Base-by-base conservation (phyloP, 2,888 invertebrate genomes). In the Atrina japonica region DNA sequence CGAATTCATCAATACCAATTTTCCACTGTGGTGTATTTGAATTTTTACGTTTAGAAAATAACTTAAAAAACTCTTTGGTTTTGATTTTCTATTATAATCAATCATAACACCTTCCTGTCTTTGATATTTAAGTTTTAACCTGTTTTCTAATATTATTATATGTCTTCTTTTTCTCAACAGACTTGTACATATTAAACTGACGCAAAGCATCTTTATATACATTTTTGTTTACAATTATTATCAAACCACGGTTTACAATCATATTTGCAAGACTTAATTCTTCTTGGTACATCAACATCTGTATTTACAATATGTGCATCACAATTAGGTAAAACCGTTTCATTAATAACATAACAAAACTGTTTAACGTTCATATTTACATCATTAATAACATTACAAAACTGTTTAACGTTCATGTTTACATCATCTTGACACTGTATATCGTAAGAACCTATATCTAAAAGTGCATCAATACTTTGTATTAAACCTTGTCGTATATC, bases 241-340 rank as follows among this genome's bases (percentile, higher is more conserved):
- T 7, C 18, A 49, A 49, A 49, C 49, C 49, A 49, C 18, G 49
- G 49, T n/a, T n/a, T n/a, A n/a, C n/a, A n/a, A n/a, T n/a, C n/a
- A n/a, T n/a, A n/a, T n/a, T n/a, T n/a, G n/a, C n/a, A n/a, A n/a
- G n/a, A n/a, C n/a, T n/a, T n/a, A n/a, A n/a, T n/a, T n/a, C n/a
- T n/a, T n/a, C n/a, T n/a, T n/a, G n/a, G n/a, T n/a, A 7, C 5
- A 23, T 6, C 3, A 23, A 5, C 16, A 52, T 18, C 7, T 7
- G 7, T 5, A 25, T 25, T 52, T 21, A 23, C 3, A 23, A 14
- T 16, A 52, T 52, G 52, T 52, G 23, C 52, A 52, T 52, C 52
- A 52, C 52, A 52, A 21, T 52, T 7, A 14, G 52, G 52, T 25
- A 52, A 52, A 3, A 52, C 52, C 11, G 7, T 18, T 21, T 3